Evolutionary conservation across 1,140 invertebrate genomes (phyloP).

Genomic region (Bombus waltoni): DNA sequence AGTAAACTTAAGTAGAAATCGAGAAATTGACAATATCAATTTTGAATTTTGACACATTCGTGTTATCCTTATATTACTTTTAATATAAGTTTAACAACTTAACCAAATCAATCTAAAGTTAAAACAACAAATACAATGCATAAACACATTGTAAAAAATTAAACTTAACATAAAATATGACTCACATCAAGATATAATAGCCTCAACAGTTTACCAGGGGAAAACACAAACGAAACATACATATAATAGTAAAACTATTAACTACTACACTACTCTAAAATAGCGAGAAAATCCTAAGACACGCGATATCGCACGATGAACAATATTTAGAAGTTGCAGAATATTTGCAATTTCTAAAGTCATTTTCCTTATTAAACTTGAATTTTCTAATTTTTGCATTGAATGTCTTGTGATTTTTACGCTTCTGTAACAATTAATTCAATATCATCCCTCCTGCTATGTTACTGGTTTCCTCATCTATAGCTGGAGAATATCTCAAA

Average conservation of each 20-base stretch:
- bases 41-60: slow-evolving; percentile 82
- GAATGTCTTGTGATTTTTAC: slow-evolving; percentile 81
- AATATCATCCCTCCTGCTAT: slow-evolving; percentile 76
- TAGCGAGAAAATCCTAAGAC: slow-evolving; percentile 82
- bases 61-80: slow-evolving; percentile 78
- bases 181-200: slow-evolving; percentile 78
- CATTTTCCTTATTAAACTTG: slow-evolving; percentile 43
- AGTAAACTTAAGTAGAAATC: slow-evolving; percentile 78
- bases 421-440: slow-evolving; percentile 81
- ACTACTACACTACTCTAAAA: slow-evolving; percentile 80
- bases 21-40: slow-evolving; percentile 78
- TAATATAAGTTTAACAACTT: slow-evolving; percentile 76
- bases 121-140: slow-evolving; percentile 71
- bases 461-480: slow-evolving; percentile 59
- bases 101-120: slow-evolving; percentile 60
- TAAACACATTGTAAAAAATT: slow-evolving; percentile 68
- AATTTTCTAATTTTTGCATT: slow-evolving; percentile 57
- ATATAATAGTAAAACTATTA: slow-evolving; percentile 81
- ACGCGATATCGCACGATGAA: slow-evolving; percentile 71
- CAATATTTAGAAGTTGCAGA: slow-evolving; percentile 62
- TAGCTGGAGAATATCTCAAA: slow-evolving; percentile 75
- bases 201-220: slow-evolving; percentile 83
- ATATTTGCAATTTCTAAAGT: slow-evolving; percentile 57
- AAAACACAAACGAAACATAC: slow-evolving; percentile 82
- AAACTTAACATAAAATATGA: slow-evolving; percentile 76